phyloP scores from a whole-genome alignment of 2,113 vertebrate genomes.

The Fregetta grallaria region DNA sequence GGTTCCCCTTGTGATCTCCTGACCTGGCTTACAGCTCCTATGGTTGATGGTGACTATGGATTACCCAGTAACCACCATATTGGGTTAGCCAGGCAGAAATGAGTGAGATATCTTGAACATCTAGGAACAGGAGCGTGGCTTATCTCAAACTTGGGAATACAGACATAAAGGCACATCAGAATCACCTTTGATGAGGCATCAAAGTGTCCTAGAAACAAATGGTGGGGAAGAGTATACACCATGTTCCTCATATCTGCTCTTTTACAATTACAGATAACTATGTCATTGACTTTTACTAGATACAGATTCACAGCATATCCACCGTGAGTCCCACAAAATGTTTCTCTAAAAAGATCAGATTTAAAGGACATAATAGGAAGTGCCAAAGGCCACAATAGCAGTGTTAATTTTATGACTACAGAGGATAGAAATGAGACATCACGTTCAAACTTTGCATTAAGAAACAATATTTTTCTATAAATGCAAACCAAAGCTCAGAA shows the following conservation, averaged over 20 bases:
- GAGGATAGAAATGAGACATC: constrained; percentile 16
- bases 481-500: not conserved
- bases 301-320: not conserved
- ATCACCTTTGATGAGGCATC: not conserved
- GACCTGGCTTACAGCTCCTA: not conserved
- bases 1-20: not conserved
- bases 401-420: not conserved
- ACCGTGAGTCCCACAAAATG: not conserved
- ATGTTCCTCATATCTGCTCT: not conserved
- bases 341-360: not conserved
- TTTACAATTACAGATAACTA: not conserved
- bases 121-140: not conserved
- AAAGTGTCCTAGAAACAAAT: not conserved
- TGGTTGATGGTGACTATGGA: not conserved
- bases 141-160: not conserved
- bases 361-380: not conserved
- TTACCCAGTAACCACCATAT: not conserved
- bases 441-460: not conserved
- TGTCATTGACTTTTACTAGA: not conserved
- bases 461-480: not conserved
- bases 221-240: not conserved
- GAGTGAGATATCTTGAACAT: not conserved
- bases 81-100: not conserved
- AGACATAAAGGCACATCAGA: not conserved
- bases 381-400: not conserved